These are phyloP conservation scores for Sacculina carcini DNA, from an alignment of 2,888 invertebrate species.

Conservation along the genomic window DNA sequence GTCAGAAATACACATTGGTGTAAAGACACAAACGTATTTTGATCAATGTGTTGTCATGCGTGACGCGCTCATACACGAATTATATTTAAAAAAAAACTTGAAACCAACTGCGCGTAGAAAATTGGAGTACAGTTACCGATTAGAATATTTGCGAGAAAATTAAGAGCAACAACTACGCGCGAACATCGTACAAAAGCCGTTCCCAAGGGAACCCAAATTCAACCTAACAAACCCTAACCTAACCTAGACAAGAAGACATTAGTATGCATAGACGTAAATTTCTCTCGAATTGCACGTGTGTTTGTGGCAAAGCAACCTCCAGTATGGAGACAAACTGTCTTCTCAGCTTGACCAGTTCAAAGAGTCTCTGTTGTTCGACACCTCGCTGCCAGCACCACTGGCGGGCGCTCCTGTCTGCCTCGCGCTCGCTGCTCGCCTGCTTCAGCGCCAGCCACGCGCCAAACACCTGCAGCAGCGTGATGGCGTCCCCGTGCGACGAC, in stretches of 20 bases:
- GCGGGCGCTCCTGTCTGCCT: too few relatives aligned
- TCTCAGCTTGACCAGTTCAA: constrained; percentile 78
- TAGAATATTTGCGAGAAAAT: constrained; percentile 4
- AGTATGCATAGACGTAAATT: too few relatives aligned
- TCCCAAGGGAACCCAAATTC: not conserved
- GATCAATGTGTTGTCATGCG: too few relatives aligned
- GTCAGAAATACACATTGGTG: too few relatives aligned
- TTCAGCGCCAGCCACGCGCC: constrained; percentile 12
- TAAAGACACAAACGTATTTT: too few relatives aligned
- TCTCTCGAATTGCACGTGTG: constrained; percentile 6
- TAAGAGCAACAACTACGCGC: not conserved
- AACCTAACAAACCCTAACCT: not conserved
- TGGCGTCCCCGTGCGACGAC: constrained; percentile 86
- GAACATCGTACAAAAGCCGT: constrained; percentile 8
- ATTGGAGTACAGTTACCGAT: too few relatives aligned
- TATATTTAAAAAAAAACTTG: too few relatives aligned
- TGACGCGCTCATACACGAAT: too few relatives aligned
- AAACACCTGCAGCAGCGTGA: constrained; percentile 29
- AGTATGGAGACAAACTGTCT: constrained; percentile 63
- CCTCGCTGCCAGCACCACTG: constrained; percentile 73
- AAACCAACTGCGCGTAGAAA: too few relatives aligned
- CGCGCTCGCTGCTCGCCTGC: constrained; percentile 10
- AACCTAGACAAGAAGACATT: too few relatives aligned
- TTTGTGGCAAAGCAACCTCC: constrained; percentile 25
- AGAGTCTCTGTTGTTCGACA: constrained; percentile 85